Base-by-base conservation (phyloP, 1,140 invertebrate genomes). In the Eriocheir sinensis region DNA sequence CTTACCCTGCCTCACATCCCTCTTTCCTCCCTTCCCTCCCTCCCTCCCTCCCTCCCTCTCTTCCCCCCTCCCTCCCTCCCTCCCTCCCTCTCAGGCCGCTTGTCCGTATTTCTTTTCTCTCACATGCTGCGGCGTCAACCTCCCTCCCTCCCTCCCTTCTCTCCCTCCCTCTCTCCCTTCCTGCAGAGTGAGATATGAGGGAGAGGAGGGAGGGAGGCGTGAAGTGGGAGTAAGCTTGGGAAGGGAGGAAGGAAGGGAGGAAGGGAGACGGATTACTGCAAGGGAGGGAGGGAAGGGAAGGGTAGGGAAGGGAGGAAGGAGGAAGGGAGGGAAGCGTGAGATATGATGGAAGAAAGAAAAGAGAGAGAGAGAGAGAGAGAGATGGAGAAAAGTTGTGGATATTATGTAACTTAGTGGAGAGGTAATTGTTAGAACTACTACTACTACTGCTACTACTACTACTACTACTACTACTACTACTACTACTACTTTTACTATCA, bases 241-340 rank as follows among this genome's bases (percentile, higher is more conserved):
- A 72, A 85, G 81, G 12, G 81, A 17, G 12, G 81, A 85, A 40
- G 81, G 81, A 34, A 85, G 81, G 81, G 81, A 85, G 6, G 32
- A 38, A n/a, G 30, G 34, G 36, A 40, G n/a, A n/a, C 12, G 60
- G 21, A 53, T n/a, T n/a, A n/a, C n/a, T n/a, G n/a, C n/a, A n/a
- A n/a, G n/a, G n/a, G n/a, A n/a, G n/a, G n/a, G n/a, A n/a, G n/a
- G n/a, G n/a, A n/a, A n/a, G n/a, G n/a, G n/a, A n/a, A n/a, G n/a
- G n/a, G n/a, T n/a, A n/a, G n/a, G n/a, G n/a, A n/a, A n/a, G n/a
- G n/a, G n/a, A 72, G 53, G 53, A 27, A 72, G 27, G 53, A 12
- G 53, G 53, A 12, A 72, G 53, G 12, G 53, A 72, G 53, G 53
- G 53, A 12, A 72, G 53, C 12, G 53, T 12, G 27, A 27, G 12